Conservation (phyloP, 2,888 invertebrate species). For the Eupeodes luniger region DNA sequence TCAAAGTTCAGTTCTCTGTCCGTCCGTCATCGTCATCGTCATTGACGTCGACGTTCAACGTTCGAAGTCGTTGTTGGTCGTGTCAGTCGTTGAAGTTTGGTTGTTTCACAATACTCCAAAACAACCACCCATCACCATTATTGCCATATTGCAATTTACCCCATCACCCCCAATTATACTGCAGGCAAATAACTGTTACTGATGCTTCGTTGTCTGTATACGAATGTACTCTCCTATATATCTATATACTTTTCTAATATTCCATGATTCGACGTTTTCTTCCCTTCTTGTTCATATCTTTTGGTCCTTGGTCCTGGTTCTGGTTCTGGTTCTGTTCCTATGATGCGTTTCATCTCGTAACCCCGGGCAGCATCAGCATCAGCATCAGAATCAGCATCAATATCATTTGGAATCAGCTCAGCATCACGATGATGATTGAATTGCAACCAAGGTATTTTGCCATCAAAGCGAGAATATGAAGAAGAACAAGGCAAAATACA, state of each 20-base stretch:
- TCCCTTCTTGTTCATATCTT: not conserved
- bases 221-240: not conserved
- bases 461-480: slow-evolving; percentile 15
- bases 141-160: not conserved
- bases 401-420: slow-evolving; percentile 55
- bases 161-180: slow-evolving; percentile 12
- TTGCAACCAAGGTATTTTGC: slow-evolving; percentile 66
- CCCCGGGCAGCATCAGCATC: slow-evolving; percentile 54
- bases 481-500: not conserved
- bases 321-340: not conserved
- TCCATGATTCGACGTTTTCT: too few relatives aligned
- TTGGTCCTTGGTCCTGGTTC: too few relatives aligned
- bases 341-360: slow-evolving; percentile 45
- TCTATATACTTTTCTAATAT: not conserved
- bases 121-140: not conserved
- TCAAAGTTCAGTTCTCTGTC: slow-evolving; percentile 5
- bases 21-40: not conserved
- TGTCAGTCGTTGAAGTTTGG: too few relatives aligned
- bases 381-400: slow-evolving; percentile 58
- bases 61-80: too few relatives aligned
- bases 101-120: not conserved
- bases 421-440: slow-evolving; percentile 67
- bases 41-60: too few relatives aligned
- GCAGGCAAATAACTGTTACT: slow-evolving; percentile 57
- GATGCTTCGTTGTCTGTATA: slow-evolving; percentile 23